These are phyloP conservation scores for Saccopteryx leptura DNA, from an alignment of 2,113 vertebrate species.

Conservation along the genomic window DNA sequence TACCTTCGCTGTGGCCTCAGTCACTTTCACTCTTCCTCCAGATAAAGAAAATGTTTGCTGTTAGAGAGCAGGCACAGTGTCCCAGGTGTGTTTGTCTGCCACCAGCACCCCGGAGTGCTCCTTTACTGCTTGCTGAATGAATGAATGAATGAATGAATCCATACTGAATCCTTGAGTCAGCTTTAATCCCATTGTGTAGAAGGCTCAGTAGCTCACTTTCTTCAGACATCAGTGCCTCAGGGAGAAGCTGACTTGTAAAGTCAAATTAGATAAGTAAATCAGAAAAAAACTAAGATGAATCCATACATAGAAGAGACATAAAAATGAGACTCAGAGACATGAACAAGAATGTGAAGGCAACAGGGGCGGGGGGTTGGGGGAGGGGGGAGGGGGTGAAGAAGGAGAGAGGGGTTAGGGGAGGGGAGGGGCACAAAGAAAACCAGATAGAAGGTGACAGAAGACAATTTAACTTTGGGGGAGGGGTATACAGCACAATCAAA, in stretches of 20 bases:
- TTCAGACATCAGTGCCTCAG: neutral
- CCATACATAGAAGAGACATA: no score
- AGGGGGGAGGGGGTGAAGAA: no score
- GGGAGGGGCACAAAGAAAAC: no score
- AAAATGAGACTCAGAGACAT: no score
- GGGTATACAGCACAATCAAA: no score
- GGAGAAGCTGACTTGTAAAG: neutral
- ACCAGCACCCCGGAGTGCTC: neutral
- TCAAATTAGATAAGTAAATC: no score
- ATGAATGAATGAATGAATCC: neutral
- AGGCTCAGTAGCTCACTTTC: neutral
- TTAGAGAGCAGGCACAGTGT: neutral
- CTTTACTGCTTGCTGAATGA: neutral
- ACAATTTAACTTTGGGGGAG: no score
- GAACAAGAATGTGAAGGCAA: no score
- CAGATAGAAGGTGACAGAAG: no score
- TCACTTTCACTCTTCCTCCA: neutral
- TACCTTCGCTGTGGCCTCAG: neutral
- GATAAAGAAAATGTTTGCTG: neutral
- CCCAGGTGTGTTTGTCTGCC: neutral
- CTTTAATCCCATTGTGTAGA: neutral
- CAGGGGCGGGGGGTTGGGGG: no score
- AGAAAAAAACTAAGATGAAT: no score
- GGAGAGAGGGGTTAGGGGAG: no score
- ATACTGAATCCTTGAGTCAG: neutral